Conservation (phyloP, 2,888 invertebrate genomes). For the Tryphoninae sp. region DNA sequence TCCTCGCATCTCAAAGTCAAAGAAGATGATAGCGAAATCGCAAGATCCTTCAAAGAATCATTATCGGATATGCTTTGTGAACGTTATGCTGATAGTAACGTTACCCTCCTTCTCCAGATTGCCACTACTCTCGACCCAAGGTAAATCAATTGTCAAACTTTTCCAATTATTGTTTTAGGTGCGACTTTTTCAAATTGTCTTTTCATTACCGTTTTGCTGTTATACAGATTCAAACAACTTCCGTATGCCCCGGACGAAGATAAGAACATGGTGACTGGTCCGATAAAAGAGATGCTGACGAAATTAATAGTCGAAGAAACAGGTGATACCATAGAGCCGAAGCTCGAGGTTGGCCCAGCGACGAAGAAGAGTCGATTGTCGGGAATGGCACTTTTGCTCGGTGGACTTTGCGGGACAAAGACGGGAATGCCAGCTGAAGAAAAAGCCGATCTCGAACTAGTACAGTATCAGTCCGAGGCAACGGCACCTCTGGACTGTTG, state of each 20-base stretch:
- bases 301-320: slow-evolving; percentile 79
- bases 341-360: slow-evolving; percentile 72
- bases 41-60: slow-evolving; percentile 78
- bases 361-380: slow-evolving; percentile 79
- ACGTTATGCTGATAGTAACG: slow-evolving; percentile 79
- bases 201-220: slow-evolving; percentile 6
- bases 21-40: slow-evolving; percentile 77
- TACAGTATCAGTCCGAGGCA: slow-evolving; percentile 81
- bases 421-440: slow-evolving; percentile 80
- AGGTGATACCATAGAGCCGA: slow-evolving; percentile 67
- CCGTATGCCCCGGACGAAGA: slow-evolving; percentile 81
- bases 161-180: not conserved
- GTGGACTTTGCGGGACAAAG: slow-evolving; percentile 77
- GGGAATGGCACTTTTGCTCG: slow-evolving; percentile 81
- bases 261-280: slow-evolving; percentile 76
- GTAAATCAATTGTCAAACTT: slow-evolving; percentile 62
- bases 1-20: slow-evolving; percentile 81
- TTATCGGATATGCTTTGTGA: slow-evolving; percentile 79
- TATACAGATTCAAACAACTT: slow-evolving; percentile 80
- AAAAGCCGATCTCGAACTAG: slow-evolving; percentile 81
- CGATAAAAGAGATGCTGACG: slow-evolving; percentile 80
- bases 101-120: slow-evolving; percentile 80
- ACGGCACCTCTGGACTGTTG: slow-evolving; percentile 81
- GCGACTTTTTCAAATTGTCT: slow-evolving; percentile 7
- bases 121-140: slow-evolving; percentile 82